Conservation (phyloP, 2,888 invertebrate species). For the Choristoneura rosaceana region DNA sequence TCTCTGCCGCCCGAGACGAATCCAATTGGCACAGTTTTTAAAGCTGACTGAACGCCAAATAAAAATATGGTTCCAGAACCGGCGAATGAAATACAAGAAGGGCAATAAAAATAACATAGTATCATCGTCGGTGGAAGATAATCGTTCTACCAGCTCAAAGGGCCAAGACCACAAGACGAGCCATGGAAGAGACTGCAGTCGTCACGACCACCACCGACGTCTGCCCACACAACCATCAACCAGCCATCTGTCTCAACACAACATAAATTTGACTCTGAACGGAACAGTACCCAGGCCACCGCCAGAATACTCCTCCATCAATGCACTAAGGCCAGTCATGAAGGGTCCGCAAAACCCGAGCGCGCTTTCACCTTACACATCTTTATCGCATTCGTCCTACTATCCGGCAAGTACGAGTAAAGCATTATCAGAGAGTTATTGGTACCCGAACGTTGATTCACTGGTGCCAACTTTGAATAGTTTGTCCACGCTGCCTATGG, state of each 20-base stretch:
- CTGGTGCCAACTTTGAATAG: slow-evolving; percentile 69
- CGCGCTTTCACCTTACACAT: slow-evolving; percentile 75
- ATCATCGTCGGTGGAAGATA: slow-evolving; percentile 75
- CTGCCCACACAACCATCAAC: slow-evolving; percentile 75
- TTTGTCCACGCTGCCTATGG: slow-evolving; percentile 57
- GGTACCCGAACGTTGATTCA: slow-evolving; percentile 78
- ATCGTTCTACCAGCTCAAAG: slow-evolving; percentile 71
- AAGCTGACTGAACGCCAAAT: slow-evolving; percentile 92
- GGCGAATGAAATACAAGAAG: slow-evolving; percentile 92
- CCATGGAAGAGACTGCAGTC: slow-evolving; percentile 77
- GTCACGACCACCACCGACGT: slow-evolving; percentile 76
- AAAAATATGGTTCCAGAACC: slow-evolving; percentile 95
- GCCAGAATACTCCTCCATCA: slow-evolving; percentile 70
- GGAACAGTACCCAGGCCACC: slow-evolving; percentile 68
- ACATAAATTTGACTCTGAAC: slow-evolving; percentile 67
- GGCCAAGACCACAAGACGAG: slow-evolving; percentile 78
- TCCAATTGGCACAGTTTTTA: slow-evolving; percentile 89
- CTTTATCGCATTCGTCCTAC: slow-evolving; percentile 77
- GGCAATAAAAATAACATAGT: slow-evolving; percentile 82
- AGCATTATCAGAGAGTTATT: slow-evolving; percentile 78
- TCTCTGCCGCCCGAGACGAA: slow-evolving; percentile 90
- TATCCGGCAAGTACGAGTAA: slow-evolving; percentile 68
- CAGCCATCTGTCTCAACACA: slow-evolving; percentile 72
- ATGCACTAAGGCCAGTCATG: slow-evolving; percentile 68
- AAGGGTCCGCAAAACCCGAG: slow-evolving; percentile 69